Evolutionary conservation across 2,113 vertebrate genomes (phyloP).

Genomic region (Piaya cayana): DNA sequence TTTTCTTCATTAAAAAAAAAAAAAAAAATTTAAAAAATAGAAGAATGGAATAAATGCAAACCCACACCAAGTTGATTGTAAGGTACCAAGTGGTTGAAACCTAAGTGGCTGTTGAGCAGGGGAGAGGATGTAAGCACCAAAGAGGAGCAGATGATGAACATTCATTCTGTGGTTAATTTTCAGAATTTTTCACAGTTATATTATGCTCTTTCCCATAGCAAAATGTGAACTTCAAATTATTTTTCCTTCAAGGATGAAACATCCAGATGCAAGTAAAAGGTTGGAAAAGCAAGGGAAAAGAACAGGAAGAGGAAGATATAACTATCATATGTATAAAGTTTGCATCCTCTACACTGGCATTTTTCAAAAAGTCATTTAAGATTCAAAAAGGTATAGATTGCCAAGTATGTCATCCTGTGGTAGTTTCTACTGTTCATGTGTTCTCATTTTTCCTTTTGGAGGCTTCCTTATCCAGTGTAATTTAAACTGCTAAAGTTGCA

Average conservation of each 20-base stretch:
- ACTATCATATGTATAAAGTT: fast-evolving
- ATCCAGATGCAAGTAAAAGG: neutral
- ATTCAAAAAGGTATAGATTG: neutral
- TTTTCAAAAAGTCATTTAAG: neutral
- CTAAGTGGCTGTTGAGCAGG: neutral
- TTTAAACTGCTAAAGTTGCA: neutral
- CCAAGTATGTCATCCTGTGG: neutral
- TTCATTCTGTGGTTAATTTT: neutral
- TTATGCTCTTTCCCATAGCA: neutral
- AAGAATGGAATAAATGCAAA: neutral
- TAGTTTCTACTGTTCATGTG: neutral
- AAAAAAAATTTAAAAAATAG: neutral
- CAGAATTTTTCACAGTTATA: neutral
- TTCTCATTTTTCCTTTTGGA: neutral
- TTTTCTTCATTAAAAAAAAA: neutral
- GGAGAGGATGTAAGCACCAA: neutral
- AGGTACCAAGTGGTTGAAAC: neutral
- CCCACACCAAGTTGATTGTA: neutral
- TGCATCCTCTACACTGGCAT: neutral
- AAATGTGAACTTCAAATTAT: neutral
- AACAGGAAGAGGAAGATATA: neutral
- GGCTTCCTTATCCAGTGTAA: neutral
- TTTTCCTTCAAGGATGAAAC: neutral
- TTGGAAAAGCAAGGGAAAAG: neutral
- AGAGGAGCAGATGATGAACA: neutral